phyloP scores from a whole-genome alignment of 2,888 invertebrate genomes.

The Tillus elongatus region DNA sequence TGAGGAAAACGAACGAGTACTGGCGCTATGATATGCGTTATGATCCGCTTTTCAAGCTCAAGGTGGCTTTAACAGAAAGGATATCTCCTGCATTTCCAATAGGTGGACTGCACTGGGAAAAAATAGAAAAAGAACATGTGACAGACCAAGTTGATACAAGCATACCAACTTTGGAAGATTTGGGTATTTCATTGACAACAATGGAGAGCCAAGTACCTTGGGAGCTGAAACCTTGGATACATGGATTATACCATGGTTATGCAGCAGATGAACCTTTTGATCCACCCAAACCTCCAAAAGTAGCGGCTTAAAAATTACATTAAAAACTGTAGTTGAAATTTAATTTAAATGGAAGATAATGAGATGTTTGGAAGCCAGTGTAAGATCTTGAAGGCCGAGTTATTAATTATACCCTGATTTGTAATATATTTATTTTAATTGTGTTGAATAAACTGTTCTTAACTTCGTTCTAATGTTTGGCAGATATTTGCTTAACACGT shows the following conservation, averaged over 20 bases:
- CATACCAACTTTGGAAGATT: slow-evolving; percentile 76
- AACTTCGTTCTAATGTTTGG: too few species aligned
- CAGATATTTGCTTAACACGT: too few species aligned
- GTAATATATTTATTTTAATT: too few species aligned
- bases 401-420: too few species aligned
- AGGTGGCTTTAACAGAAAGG: slow-evolving; percentile 52
- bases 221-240: slow-evolving; percentile 65
- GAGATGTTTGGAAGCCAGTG: too few species aligned
- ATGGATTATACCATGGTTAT: slow-evolving; percentile 62
- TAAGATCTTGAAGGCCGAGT: too few species aligned
- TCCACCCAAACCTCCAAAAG: slow-evolving; percentile 53
- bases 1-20: slow-evolving; percentile 58
- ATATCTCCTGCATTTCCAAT: slow-evolving; percentile 59
- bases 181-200: slow-evolving; percentile 66
- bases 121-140: slow-evolving; percentile 71
- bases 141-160: slow-evolving; percentile 56
- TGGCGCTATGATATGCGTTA: slow-evolving; percentile 61
- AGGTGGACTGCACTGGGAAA: slow-evolving; percentile 65
- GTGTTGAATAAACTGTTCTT: too few species aligned
- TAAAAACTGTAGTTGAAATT: too few species aligned
- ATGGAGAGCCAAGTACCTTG: slow-evolving; percentile 78
- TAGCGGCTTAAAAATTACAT: too few species aligned
- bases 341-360: too few species aligned
- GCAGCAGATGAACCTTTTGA: slow-evolving; percentile 65
- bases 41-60: slow-evolving; percentile 58